Evolutionary conservation across 2,113 vertebrate genomes (phyloP).

Genomic region (Rhinopithecus roxellana): DNA sequence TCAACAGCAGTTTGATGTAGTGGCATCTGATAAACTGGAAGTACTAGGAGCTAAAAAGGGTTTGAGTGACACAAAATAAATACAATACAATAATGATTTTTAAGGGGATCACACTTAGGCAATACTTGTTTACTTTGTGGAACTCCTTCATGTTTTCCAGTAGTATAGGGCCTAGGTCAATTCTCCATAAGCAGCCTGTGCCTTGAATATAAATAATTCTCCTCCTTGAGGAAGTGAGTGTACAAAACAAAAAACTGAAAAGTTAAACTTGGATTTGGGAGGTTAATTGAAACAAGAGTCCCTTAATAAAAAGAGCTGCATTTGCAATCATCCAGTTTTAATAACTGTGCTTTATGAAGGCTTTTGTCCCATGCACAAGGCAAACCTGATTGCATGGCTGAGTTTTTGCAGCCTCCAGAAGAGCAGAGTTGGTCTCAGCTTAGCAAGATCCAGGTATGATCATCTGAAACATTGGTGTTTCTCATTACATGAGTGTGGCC

Average conservation of each 20-base stretch:
- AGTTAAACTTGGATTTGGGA: constrained; percentile 17
- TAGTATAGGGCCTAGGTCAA: not conserved
- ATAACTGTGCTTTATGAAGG: constrained; percentile 83
- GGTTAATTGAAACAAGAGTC: constrained; percentile 72
- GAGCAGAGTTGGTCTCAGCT: constrained; percentile 76
- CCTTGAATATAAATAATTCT: constrained; percentile 4
- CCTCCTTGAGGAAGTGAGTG: not conserved
- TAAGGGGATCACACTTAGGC: constrained; percentile 21
- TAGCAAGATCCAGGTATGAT: constrained; percentile 79
- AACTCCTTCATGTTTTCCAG: not conserved
- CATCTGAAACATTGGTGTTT: constrained; percentile 81
- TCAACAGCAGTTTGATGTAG: not conserved
- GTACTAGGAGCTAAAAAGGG: not conserved
- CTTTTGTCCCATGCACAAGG: constrained; percentile 78
- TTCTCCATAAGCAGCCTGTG: constrained; percentile 15
- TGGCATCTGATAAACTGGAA: not conserved
- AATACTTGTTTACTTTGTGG: constrained; percentile 29
- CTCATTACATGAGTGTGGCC: constrained; percentile 83
- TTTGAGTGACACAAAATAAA: constrained; percentile 51
- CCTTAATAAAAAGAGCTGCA: constrained; percentile 80
- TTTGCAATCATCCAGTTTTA: constrained; percentile 80
- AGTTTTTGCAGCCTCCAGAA: constrained; percentile 77
- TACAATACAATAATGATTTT: not conserved
- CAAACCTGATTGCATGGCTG: constrained; percentile 77
- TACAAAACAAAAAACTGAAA: not conserved